Conservation (phyloP, 2,797 vertebrate species). For the Amniataba percoides region DNA sequence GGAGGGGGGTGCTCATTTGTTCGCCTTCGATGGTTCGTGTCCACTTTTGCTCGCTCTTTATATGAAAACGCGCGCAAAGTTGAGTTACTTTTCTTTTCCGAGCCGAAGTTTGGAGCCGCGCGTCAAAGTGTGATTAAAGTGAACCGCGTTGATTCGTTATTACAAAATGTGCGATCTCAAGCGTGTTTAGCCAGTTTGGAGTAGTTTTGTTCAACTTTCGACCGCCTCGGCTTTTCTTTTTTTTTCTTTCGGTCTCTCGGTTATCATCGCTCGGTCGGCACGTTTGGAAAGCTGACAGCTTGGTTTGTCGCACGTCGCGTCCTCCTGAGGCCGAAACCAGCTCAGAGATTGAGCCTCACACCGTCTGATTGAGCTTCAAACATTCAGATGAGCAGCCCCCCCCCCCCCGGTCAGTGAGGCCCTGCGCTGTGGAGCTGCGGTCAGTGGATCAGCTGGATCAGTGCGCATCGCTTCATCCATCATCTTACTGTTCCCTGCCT, state of each 20-base stretch:
- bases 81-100: conserved; percentile 4
- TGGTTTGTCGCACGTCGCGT: conserved; percentile 31
- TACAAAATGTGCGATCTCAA: not conserved
- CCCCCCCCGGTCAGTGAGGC: not conserved
- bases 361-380: conserved; percentile 18
- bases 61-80: not conserved
- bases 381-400: conserved; percentile 22
- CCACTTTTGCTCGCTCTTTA: not conserved
- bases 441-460: conserved; percentile 8
- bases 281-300: not conserved
- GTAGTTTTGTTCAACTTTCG: not conserved
- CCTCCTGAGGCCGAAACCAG: conserved; percentile 5
- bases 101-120: conserved; percentile 6
- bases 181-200: not conserved
- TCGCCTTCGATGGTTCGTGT: conserved; percentile 49
- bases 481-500: conserved; percentile 34
- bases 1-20: conserved; percentile 2
- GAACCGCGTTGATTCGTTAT: not conserved
- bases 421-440: not conserved
- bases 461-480: conserved; percentile 37
- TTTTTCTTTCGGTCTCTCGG: not conserved
- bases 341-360: conserved; percentile 9
- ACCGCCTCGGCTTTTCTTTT: not conserved
- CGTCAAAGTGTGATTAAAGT: no score
- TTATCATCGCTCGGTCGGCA: not conserved